Conservation (phyloP, 2,888 invertebrate species). For the Cephus sareptanus region DNA sequence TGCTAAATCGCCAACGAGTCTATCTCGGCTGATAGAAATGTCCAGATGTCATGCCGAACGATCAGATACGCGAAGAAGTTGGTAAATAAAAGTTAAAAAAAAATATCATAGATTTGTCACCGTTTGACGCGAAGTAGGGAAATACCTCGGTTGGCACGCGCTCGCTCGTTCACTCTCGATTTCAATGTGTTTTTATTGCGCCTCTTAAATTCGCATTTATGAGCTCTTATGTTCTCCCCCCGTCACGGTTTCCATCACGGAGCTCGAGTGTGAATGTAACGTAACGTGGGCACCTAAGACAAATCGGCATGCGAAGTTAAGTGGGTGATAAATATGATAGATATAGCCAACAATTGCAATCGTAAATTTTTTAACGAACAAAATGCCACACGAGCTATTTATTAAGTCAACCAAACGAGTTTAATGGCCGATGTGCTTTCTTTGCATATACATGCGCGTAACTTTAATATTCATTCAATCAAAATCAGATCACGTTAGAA, state of each 20-base stretch:
- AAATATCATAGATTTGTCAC: background rate
- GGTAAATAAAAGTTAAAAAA: background rate
- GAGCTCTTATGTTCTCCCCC: slow-evolving; percentile 64
- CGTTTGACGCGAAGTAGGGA: slow-evolving; percentile 35
- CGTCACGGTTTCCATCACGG: slow-evolving; percentile 36
- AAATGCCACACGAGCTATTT: slow-evolving; percentile 29
- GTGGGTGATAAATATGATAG: slow-evolving; percentile 57
- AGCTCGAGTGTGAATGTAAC: slow-evolving; percentile 36
- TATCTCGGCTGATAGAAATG: background rate
- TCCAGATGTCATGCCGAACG: background rate
- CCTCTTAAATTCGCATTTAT: slow-evolving; percentile 67
- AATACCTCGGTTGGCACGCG: slow-evolving; percentile 51
- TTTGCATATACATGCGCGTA: background rate
- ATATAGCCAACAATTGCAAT: slow-evolving; percentile 50
- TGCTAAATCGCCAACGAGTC: background rate
- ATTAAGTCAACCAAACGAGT: slow-evolving; percentile 42
- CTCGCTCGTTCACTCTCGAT: slow-evolving; percentile 64
- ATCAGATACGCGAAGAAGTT: background rate
- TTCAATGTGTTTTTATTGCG: slow-evolving; percentile 67
- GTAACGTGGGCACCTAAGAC: slow-evolving; percentile 49
- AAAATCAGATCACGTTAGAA: background rate
- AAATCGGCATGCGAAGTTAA: slow-evolving; percentile 54
- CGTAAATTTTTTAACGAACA: slow-evolving; percentile 44
- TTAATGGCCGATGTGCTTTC: slow-evolving; percentile 38
- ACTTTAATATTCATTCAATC: background rate